phyloP scores from a whole-genome alignment of 2,888 invertebrate genomes.

The Nudaria mundana region DNA sequence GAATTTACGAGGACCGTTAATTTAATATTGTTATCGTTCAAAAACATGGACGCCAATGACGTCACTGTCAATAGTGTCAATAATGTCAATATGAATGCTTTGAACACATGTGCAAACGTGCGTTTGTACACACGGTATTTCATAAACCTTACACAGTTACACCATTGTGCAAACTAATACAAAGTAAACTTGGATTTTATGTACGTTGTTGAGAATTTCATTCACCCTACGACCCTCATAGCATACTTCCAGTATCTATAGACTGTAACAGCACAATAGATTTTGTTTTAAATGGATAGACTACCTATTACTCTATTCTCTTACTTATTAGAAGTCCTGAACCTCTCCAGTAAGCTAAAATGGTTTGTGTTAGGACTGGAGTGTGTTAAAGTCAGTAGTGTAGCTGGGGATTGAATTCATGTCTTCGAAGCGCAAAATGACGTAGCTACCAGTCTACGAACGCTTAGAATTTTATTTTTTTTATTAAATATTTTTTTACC shows the following conservation, averaged over 20 bases:
- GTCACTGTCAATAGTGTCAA: constrained; percentile 12
- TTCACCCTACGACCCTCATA: background rate
- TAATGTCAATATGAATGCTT: constrained; percentile 5
- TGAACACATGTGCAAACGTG: constrained; percentile 22
- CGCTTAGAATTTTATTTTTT: too few relatives aligned
- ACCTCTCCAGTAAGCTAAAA: too few relatives aligned
- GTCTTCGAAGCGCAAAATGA: too few relatives aligned
- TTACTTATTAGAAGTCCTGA: too few relatives aligned
- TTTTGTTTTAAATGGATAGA: too few relatives aligned
- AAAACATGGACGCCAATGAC: constrained; percentile 8
- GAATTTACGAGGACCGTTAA: constrained; percentile 1
- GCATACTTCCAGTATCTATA: background rate
- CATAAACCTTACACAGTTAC: constrained; percentile 6
- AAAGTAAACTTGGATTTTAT: constrained; percentile 7
- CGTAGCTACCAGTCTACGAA: too few relatives aligned
- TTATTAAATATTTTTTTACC: too few relatives aligned
- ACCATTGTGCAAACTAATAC: constrained; percentile 9
- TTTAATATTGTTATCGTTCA: constrained; percentile 11
- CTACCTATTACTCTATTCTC: too few relatives aligned
- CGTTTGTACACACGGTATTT: constrained; percentile 9
- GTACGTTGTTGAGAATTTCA: background rate
- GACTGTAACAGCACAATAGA: too few relatives aligned
- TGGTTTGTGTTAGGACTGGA: too few relatives aligned
- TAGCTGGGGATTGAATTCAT: too few relatives aligned
- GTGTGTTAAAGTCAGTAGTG: too few relatives aligned